Conservation (phyloP, 2,888 invertebrate species). For the Agelastica alni region DNA sequence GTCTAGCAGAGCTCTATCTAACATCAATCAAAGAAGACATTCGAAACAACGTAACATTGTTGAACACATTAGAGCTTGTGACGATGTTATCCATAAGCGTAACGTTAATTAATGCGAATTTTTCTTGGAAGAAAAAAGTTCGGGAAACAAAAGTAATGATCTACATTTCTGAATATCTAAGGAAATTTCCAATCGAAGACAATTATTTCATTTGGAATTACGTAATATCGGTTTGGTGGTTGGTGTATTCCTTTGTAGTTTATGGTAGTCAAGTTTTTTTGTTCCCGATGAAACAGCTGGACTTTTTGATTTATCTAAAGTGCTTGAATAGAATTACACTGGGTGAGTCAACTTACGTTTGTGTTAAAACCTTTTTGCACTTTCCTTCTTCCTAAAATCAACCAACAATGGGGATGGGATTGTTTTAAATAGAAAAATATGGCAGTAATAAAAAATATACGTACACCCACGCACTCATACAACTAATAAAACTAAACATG, state of each 20-base stretch:
- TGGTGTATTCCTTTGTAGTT: background rate
- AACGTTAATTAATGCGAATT: slow-evolving; percentile 13
- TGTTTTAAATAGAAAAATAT: no score
- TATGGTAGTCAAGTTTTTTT: slow-evolving; percentile 3
- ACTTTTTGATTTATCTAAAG: slow-evolving; percentile 7
- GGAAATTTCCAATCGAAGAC: slow-evolving; percentile 11
- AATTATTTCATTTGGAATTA: background rate
- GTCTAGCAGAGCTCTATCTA: slow-evolving; percentile 1
- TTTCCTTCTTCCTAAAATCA: no score
- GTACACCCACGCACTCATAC: no score
- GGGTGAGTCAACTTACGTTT: no score
- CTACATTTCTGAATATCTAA: slow-evolving; percentile 20
- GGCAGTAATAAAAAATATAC: no score
- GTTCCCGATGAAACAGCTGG: background rate
- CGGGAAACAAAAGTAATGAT: slow-evolving; percentile 23
- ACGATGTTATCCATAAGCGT: background rate
- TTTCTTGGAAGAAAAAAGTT: slow-evolving; percentile 13
- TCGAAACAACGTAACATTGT: background rate
- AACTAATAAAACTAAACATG: no score
- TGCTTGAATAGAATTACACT: slow-evolving; percentile 6
- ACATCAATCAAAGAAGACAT: slow-evolving; percentile 2
- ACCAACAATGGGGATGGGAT: no score
- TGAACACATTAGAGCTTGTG: slow-evolving; percentile 8
- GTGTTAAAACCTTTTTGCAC: no score
- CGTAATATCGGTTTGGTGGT: slow-evolving; percentile 11